Percentiles rank a stretch among this genome's conserved stretches.
phyloP scores from a whole-genome alignment of 2,113 vertebrate species.

The Nothocercus nigrocapillus region DNA sequence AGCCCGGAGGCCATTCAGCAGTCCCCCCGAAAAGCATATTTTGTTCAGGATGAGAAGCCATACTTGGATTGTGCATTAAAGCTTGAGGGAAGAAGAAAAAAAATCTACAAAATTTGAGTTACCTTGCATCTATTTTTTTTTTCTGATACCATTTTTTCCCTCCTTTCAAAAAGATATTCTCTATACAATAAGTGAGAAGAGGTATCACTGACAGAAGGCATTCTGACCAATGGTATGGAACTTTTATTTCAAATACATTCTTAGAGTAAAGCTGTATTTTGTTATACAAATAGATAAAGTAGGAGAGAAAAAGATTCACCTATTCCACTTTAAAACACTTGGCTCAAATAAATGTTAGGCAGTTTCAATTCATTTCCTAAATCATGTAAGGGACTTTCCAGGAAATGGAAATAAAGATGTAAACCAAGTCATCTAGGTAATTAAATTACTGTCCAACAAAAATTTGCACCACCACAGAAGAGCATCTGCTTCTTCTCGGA shows the following conservation, averaged over 20 bases:
- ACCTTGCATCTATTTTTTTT: background rate
- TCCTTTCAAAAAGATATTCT: background rate
- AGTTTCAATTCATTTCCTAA: background rate
- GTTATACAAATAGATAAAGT: conserved; percentile 12
- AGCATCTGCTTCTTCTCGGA: background rate
- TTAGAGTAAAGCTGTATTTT: conserved; percentile 39
- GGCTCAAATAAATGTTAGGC: background rate
- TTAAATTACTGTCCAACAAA: conserved; percentile 40
- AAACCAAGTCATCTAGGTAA: background rate
- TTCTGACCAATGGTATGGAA: conserved; percentile 24
- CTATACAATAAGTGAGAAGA: background rate
- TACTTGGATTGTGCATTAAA: background rate
- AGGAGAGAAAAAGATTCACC: background rate
- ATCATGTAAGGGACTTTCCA: background rate
- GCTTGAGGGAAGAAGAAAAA: background rate
- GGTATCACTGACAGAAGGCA: background rate
- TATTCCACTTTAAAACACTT: background rate
- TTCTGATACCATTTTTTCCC: background rate
- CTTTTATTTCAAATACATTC: conserved; percentile 60
- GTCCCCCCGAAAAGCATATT: background rate
- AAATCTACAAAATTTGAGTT: background rate
- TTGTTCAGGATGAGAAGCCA: background rate
- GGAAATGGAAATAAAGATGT: background rate
- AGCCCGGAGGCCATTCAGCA: background rate
- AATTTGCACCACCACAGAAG: background rate